These are phyloP conservation scores for Hedychridium roseum DNA, from an alignment of 2,888 invertebrate species.

Conservation along the genomic window DNA sequence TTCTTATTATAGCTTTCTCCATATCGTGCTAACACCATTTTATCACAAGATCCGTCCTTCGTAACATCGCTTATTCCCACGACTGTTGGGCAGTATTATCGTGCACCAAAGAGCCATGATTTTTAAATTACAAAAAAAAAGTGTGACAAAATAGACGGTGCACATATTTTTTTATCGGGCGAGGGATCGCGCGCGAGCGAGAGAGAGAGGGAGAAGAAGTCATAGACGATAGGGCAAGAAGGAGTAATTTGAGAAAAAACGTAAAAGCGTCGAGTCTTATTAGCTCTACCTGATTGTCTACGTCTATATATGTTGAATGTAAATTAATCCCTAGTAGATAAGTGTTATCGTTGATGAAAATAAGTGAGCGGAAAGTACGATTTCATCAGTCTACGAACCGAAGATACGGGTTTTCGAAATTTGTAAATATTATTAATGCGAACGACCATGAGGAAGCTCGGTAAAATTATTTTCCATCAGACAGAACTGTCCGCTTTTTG, in stretches of 20 bases:
- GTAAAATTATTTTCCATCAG: conserved; percentile 21
- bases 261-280: conserved; percentile 33
- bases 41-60: conserved; percentile 27
- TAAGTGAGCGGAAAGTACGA: neutral
- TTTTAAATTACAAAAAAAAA: conserved; percentile 28
- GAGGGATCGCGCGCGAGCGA: neutral
- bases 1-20: no score
- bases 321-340: conserved; percentile 43
- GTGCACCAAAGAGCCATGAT: conserved; percentile 27
- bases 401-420: no score
- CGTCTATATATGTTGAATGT: conserved; percentile 52
- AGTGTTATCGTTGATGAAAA: conserved; percentile 28
- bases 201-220: neutral
- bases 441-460: conserved; percentile 1
- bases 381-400: no score
- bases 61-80: neutral
- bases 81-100: conserved; percentile 29
- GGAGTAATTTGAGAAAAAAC: conserved; percentile 6
- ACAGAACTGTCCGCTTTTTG: conserved; percentile 13
- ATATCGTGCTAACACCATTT: no score
- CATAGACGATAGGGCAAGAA: neutral
- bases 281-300: conserved; percentile 43
- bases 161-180: conserved; percentile 42
- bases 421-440: no score
- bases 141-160: conserved; percentile 28